These are phyloP conservation scores for Astyanax mexicanus DNA, from an alignment of 2,797 vertebrate species.

Conservation along the genomic window DNA sequence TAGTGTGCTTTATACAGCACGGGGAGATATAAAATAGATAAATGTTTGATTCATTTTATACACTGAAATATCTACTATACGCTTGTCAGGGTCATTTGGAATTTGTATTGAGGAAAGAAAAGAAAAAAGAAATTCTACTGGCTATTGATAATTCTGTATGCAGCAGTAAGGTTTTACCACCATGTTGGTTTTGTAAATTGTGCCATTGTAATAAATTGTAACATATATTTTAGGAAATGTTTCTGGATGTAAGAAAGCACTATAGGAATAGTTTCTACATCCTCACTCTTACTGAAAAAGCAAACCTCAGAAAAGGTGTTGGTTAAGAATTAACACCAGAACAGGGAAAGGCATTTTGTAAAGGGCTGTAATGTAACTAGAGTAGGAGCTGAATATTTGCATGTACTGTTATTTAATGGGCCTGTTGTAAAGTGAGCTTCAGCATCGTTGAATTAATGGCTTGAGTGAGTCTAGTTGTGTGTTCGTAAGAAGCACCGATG, in stretches of 20 bases:
- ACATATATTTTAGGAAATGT: neutral
- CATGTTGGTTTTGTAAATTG: neutral
- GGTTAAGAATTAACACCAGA: conserved; percentile 11
- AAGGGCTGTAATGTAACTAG: conserved; percentile 41
- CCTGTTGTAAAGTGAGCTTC: conserved; percentile 26
- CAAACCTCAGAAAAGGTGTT: conserved; percentile 7
- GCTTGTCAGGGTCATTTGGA: conserved; percentile 38
- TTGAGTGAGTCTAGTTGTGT: conserved; percentile 16
- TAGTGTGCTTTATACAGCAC: neutral
- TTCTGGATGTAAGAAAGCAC: conserved; percentile 2
- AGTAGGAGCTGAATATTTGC: conserved; percentile 12
- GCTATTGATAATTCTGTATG: neutral
- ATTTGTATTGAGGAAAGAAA: neutral
- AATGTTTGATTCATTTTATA: conserved; percentile 28
- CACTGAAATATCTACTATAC: conserved; percentile 38
- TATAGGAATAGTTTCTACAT: neutral
- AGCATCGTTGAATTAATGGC: conserved; percentile 1
- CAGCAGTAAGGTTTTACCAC: neutral
- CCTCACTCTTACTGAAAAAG: conserved; percentile 5
- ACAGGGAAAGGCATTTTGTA: neutral
- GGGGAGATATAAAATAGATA: neutral
- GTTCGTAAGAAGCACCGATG: neutral
- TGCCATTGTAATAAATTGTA: conserved; percentile 4
- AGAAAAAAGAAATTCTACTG: neutral
- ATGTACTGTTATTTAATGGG: conserved; percentile 32